Base-by-base conservation (phyloP, 2,888 invertebrate species). In the Phyto melanocephala region DNA sequence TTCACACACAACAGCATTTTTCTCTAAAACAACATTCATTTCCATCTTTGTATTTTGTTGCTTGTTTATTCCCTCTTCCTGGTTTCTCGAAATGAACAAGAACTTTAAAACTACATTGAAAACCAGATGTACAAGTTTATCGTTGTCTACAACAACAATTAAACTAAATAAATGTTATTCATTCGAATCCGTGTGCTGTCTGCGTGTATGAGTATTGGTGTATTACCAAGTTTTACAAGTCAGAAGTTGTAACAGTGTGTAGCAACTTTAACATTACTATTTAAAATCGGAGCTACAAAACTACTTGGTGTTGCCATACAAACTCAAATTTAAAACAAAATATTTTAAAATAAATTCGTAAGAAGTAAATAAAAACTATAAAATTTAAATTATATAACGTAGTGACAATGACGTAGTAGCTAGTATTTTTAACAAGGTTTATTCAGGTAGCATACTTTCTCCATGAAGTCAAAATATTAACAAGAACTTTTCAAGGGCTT, bases 101-200 rank as follows among this genome's bases (percentile, higher is more conserved):
- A 47, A 28, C 20, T 67, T n/a, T 22, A 63, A n/a, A 42, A 40
- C 17, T 22, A 50, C 37, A 24, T 24, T 63, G 33, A 45, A 74
- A 76, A 71, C 70, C 71, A 76, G 65, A 80, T 71, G 76, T 80
- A 60, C 10, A 70, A 58, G 75, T 63, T 54, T 67, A 52, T 60
- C 40, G 17, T 56, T 58, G 72, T 40, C 45, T 56, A 35, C 63
- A 68, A 80, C 33, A 70, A 70, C 60, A 42, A 54, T 71, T 50
- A 22, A 60, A 76, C 65, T 76, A 37, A 65, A 50, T 56, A 67
- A 76, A 67, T 68, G 24, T 58, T 76, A 62, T 54, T 40, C 24
- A 37, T 70, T 47, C 37, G 28, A 17, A 58, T 24, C 24, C 58
- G 52, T 45, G 11, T 24, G 28, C 20, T 28, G 17, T 52, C 10